Base-by-base conservation (phyloP, 2,797 vertebrate species). In the Erethizon dorsatum region DNA sequence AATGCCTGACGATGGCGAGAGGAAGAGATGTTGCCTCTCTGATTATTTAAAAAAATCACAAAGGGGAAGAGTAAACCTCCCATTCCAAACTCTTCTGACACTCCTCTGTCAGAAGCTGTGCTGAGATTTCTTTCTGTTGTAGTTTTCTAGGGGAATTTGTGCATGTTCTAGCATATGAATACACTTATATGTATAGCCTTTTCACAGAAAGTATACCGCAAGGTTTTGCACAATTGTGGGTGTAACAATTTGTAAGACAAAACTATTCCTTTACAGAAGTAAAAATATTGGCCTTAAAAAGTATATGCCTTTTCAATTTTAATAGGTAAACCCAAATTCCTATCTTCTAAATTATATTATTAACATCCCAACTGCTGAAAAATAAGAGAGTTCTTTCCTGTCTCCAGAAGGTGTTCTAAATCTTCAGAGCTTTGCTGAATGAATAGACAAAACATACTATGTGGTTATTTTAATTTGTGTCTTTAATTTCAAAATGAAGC, bases 401-500 rank as follows among this genome's bases (percentile, higher is more conserved):
- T 61, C 6, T 82, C 73, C 41, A 13, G 8, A 24, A 24, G 2
- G 1, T 54, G 5, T 57, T 22, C 31, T 65, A 78, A 37, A 79
- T 69, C 41, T 56, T 75, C 33, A 73, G 67, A 28, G 54, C 17
- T 89, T 95, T 75, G n/a, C 33, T 83, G 83, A 61, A 45, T 47
- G 13, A 3, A 41, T 26, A 33, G 50, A 18, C 24, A 65, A 17
- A 61, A 61, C 7, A 56, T 41, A 13, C 54, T 78, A 14, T 37
- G 14, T 67, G 33, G 7, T 85, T 22, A 7, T 86, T 89, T 65
- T 69, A 57, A 61, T 54, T 82, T 41, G 73, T 71, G 88, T 82
- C 83, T 93, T 88, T 71, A 28, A 79, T 78, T 90, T 87, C 78
- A 90, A 89, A 78, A 84, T 65, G 56, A 95, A 24, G 14, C 28